phyloP scores from a whole-genome alignment of 2,113 vertebrate species.

The Emydura subglobosa region DNA sequence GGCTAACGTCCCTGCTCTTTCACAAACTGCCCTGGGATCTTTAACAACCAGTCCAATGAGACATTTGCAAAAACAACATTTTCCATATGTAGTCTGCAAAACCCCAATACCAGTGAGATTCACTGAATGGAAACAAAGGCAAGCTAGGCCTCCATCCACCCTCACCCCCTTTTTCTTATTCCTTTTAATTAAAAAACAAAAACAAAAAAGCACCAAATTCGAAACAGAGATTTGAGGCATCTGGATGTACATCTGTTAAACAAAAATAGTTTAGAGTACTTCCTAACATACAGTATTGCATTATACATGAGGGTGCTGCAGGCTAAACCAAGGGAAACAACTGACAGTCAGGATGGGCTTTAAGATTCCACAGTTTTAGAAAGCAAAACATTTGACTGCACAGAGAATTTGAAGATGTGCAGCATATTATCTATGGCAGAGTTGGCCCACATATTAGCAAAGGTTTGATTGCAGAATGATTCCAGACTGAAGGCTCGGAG shows the following conservation, averaged over 20 bases:
- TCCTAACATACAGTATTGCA: constrained; percentile 61
- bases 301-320: constrained; percentile 68
- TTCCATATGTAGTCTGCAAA: constrained; percentile 15
- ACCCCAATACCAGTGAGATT: background rate
- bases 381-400: constrained; percentile 53
- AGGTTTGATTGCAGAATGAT: background rate
- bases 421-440: constrained; percentile 40
- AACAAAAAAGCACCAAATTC: constrained; percentile 4
- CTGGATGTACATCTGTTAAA: constrained; percentile 67
- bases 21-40: background rate
- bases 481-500: background rate
- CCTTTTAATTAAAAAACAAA: constrained; percentile 20
- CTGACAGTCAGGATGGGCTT: constrained; percentile 50
- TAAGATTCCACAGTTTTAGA: constrained; percentile 41
- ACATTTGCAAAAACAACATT: background rate
- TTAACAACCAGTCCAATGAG: background rate
- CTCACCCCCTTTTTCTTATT: background rate
- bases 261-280: constrained; percentile 63
- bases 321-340: constrained; percentile 63
- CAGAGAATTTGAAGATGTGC: constrained; percentile 54
- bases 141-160: background rate
- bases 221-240: constrained; percentile 68
- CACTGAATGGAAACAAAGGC: constrained; percentile 3
- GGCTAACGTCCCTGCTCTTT: background rate
- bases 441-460: background rate